These are phyloP conservation scores for Hyperoplus lanceolatus DNA, from an alignment of 2,797 vertebrate species.

Conservation along the genomic window DNA sequence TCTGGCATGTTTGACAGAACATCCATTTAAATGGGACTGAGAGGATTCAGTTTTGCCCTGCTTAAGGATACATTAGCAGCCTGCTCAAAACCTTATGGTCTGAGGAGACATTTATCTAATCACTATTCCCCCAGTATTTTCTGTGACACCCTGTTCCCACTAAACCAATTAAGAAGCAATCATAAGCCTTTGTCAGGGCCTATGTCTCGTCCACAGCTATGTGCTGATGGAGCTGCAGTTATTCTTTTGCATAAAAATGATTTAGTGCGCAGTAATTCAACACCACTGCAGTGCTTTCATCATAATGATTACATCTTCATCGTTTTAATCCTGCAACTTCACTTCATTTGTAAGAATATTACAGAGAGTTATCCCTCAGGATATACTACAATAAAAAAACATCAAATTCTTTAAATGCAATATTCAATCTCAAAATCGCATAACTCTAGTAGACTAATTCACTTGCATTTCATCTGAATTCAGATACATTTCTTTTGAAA, in stretches of 20 bases:
- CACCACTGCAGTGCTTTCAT: constrained; percentile 62
- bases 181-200: constrained; percentile 48
- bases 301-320: constrained; percentile 58
- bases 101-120: constrained; percentile 62
- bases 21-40: constrained; percentile 58
- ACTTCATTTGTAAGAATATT: constrained; percentile 44
- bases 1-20: constrained; percentile 56
- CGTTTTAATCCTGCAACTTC: constrained; percentile 45
- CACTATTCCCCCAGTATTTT: constrained; percentile 29
- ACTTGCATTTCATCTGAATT: background rate
- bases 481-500: background rate
- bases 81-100: constrained; percentile 28
- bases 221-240: constrained; percentile 59
- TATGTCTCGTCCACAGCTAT: constrained; percentile 18
- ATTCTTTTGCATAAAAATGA: constrained; percentile 72
- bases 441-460: background rate
- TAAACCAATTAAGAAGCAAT: constrained; percentile 64
- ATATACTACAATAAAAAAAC: constrained; percentile 20
- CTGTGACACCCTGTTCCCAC: constrained; percentile 65
- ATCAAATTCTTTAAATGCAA: constrained; percentile 24
- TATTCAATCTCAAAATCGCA: constrained; percentile 14
- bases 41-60: constrained; percentile 37
- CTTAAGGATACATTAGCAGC: constrained; percentile 52
- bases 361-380: constrained; percentile 32
- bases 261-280: constrained; percentile 65